Percentiles rank a stretch among this genome's conserved stretches.
phyloP scores from a whole-genome alignment of 2,888 invertebrate species.

The Drosophila melanosoma region DNA sequence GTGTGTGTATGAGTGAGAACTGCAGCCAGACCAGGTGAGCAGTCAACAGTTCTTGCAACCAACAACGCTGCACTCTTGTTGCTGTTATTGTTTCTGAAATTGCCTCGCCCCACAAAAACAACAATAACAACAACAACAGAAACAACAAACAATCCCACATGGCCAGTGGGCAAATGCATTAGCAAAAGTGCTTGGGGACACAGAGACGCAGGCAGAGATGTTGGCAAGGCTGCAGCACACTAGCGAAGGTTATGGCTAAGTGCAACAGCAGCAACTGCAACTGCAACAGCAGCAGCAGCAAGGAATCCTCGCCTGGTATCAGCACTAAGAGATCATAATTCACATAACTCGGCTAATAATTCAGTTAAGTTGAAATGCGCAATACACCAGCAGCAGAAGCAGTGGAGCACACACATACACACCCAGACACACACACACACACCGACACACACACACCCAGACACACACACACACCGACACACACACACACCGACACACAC shows the following conservation, averaged over 20 bases:
- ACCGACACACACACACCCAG: conserved; percentile 9
- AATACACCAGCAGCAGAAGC: conserved; percentile 40
- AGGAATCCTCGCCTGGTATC: conserved; percentile 50
- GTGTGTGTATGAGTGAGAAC: conserved; percentile 16
- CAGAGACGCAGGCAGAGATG: not conserved
- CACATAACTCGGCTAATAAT: conserved; percentile 79
- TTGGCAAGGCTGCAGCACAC: conserved; percentile 2
- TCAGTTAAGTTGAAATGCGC: conserved; percentile 79
- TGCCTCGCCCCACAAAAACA: conserved; percentile 57
- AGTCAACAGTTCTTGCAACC: conserved; percentile 62
- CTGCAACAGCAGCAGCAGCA: conserved; percentile 28
- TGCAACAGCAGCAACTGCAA: conserved; percentile 30
- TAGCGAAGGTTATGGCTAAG: conserved; percentile 44
- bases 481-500: conserved; percentile 13
- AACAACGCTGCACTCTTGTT: conserved; percentile 24
- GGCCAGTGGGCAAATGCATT: conserved; percentile 80
- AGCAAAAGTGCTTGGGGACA: conserved; percentile 67
- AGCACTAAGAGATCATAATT: conserved; percentile 79
- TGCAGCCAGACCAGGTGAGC: conserved; percentile 53
- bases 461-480: not conserved
- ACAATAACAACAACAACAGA: conserved; percentile 22
- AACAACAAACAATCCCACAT: conserved; percentile 69
- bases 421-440: not conserved
- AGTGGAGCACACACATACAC: conserved; percentile 13
- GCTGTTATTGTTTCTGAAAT: conserved; percentile 70